Evolutionary conservation across 2,797 vertebrate genomes (phyloP).

Genomic region (Hozukius guyotensis): DNA sequence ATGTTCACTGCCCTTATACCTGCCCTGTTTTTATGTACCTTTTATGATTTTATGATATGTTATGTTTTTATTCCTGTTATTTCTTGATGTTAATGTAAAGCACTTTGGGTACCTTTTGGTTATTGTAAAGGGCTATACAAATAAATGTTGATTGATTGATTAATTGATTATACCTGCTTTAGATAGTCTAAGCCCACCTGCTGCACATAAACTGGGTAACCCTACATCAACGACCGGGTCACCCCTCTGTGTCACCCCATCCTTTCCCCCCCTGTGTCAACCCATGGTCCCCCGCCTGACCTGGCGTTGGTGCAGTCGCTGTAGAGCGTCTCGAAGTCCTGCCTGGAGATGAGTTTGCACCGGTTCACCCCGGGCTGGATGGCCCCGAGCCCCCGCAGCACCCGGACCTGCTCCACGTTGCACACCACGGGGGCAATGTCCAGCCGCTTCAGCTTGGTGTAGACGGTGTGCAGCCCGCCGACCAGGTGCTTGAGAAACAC

Average conservation of each 20-base stretch:
- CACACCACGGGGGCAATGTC: constrained; percentile 98
- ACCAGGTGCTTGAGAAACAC: constrained; percentile 98
- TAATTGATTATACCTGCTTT: not conserved
- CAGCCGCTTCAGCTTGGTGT: constrained; percentile 98
- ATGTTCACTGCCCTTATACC: not conserved
- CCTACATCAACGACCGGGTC: not conserved
- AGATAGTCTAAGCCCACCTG: constrained; percentile 24
- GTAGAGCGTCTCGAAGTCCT: constrained; percentile 98
- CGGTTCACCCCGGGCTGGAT: constrained; percentile 99
- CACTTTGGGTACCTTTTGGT: too few relatives aligned
- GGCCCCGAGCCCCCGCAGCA: constrained; percentile 95
- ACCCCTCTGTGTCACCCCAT: not conserved
- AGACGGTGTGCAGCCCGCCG: constrained; percentile 97
- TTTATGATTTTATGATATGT: too few relatives aligned
- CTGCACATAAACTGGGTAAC: constrained; percentile 5
- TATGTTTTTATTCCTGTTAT: too few relatives aligned
- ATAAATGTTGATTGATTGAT: too few relatives aligned
- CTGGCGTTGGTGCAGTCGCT: constrained; percentile 98
- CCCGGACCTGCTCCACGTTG: constrained; percentile 98
- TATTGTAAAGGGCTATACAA: too few relatives aligned
- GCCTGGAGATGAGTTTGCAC: constrained; percentile 98
- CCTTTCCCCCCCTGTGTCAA: not conserved
- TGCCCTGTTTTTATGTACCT: not conserved
- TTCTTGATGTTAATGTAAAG: too few relatives aligned
- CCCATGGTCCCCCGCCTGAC: constrained; percentile 81